phyloP scores from a whole-genome alignment of 2,888 invertebrate genomes.

The Bursaphelenchus okinawaensis region DNA sequence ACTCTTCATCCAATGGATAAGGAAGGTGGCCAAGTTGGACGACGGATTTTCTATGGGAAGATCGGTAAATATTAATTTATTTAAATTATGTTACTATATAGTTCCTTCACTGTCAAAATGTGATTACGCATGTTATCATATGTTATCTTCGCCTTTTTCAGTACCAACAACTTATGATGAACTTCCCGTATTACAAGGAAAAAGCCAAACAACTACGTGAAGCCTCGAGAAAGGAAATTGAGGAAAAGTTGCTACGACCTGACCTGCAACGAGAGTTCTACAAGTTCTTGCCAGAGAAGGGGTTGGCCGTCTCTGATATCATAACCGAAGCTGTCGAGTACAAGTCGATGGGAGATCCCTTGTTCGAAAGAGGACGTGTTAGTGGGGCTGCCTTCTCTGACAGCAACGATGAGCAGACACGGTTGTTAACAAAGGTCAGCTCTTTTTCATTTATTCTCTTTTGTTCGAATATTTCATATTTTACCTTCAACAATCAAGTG shows the following conservation, averaged over 20 bases:
- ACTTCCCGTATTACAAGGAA: constrained; percentile 33
- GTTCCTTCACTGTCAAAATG: neutral
- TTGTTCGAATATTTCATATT: no score
- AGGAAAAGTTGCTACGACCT: constrained; percentile 28
- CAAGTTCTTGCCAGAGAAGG: constrained; percentile 65
- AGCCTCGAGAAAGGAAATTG: constrained; percentile 39
- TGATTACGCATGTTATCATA: neutral
- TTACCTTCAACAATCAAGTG: no score
- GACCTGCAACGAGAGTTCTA: constrained; percentile 42
- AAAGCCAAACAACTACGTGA: constrained; percentile 58
- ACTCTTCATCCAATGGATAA: constrained; percentile 32
- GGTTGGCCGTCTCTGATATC: constrained; percentile 63
- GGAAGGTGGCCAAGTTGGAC: constrained; percentile 35
- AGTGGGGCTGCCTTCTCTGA: constrained; percentile 21
- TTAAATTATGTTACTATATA: no score
- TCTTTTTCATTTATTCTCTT: neutral
- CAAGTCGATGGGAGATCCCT: constrained; percentile 33
- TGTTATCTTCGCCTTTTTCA: neutral
- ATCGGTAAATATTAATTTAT: constrained; percentile 10
- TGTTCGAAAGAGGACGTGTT: constrained; percentile 32
- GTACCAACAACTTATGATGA: constrained; percentile 22
- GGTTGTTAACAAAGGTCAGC: constrained; percentile 11
- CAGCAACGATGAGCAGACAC: constrained; percentile 17
- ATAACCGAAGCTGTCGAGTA: constrained; percentile 65
- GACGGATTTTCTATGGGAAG: constrained; percentile 22